Conservation (phyloP, 1,140 invertebrate species). For the Chelonus insularis region DNA sequence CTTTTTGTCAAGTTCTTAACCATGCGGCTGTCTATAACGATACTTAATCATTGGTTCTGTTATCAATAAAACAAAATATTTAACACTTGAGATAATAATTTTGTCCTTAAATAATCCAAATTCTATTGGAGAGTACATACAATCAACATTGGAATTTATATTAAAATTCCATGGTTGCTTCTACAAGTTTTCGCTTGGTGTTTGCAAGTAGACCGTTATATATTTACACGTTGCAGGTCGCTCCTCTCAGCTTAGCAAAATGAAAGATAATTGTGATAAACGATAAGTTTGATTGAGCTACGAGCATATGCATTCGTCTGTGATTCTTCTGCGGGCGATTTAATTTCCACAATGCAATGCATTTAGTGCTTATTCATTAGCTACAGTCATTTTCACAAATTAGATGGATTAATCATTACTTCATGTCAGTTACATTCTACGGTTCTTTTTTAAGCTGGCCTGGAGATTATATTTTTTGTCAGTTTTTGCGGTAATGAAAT, state of each 20-base stretch:
- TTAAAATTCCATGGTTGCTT: conserved; percentile 2
- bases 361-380: conserved; percentile 2
- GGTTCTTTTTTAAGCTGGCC: neutral
- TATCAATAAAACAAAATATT: too few species aligned
- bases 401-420: conserved; percentile 12
- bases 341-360: neutral
- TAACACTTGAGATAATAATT: too few species aligned
- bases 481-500: neutral
- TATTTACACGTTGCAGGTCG: neutral
- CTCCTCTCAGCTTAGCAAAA: neutral
- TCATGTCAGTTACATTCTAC: neutral
- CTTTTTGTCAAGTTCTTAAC: too few species aligned
- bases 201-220: neutral
- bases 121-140: neutral
- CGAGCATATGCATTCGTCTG: neutral
- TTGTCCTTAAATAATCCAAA: neutral
- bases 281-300: conserved; percentile 28
- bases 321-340: neutral
- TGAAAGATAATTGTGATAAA: conserved; percentile 30
- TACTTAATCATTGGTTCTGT: too few species aligned
- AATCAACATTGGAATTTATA: conserved; percentile 8
- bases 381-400: conserved; percentile 15
- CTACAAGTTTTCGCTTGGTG: neutral
- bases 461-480: neutral
- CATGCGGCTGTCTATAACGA: too few species aligned